phyloP scores from a whole-genome alignment of 2,113 vertebrate species.

The Myrmecophaga tridactyla region DNA sequence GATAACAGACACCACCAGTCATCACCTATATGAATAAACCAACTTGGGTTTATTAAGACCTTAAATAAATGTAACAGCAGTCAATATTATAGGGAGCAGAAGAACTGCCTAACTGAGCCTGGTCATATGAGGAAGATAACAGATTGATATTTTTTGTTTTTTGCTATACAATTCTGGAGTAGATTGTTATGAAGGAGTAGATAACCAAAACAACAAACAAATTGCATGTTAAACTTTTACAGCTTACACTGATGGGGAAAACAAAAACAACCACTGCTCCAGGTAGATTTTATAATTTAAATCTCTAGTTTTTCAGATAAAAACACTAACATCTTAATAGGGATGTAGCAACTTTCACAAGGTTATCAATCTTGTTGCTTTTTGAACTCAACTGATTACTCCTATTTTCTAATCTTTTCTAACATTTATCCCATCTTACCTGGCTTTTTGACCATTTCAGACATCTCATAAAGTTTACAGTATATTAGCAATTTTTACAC shows the following conservation, averaged over 20 bases:
- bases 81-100: background rate
- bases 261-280: background rate
- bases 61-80: background rate
- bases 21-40: background rate
- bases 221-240: background rate
- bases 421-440: background rate
- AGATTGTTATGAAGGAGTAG: background rate
- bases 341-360: background rate
- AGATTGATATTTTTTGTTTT: background rate
- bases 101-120: background rate
- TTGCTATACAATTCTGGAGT: background rate
- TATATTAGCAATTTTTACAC: background rate
- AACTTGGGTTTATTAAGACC: background rate
- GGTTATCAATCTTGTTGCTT: background rate
- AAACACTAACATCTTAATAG: background rate
- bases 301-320: background rate
- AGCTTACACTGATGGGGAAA: background rate
- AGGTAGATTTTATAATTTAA: background rate
- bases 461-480: background rate
- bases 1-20: background rate
- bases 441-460: background rate
- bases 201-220: background rate
- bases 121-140: background rate
- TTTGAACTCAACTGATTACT: background rate
- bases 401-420: background rate